Conservation (phyloP, 2,113 vertebrate species). For the Hydrolagus affinis region DNA sequence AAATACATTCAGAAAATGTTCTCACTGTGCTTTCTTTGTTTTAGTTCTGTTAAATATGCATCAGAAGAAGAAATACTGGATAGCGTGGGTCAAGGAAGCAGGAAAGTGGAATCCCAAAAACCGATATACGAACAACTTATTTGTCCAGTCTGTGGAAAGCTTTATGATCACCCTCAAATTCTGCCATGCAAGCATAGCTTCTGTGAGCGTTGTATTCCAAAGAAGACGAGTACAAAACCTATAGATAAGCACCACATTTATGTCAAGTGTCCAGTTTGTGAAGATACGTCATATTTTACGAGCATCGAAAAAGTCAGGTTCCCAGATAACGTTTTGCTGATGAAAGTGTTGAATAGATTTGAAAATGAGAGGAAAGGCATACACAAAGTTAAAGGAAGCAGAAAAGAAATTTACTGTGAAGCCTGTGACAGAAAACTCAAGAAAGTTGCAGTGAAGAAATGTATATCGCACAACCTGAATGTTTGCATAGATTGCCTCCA, state of each 20-base stretch:
- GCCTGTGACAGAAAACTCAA: neutral
- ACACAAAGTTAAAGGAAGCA: neutral
- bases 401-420: neutral
- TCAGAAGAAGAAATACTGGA: neutral
- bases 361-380: neutral
- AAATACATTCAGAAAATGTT: neutral
- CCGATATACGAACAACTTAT: slow-evolving; percentile 11
- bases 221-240: neutral
- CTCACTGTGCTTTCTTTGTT: neutral
- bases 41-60: neutral
- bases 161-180: neutral
- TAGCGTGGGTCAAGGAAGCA: neutral
- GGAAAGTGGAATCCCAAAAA: neutral
- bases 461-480: neutral
- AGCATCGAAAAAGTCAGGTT: slow-evolving; percentile 23
- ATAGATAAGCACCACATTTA: neutral
- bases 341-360: neutral
- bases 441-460: neutral
- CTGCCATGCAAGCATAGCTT: slow-evolving; percentile 10
- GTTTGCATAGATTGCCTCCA: slow-evolving; percentile 12
- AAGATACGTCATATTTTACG: neutral
- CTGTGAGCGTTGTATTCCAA: slow-evolving; percentile 8
- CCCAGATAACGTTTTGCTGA: slow-evolving; percentile 8
- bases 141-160: neutral
- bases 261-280: neutral